Base-by-base conservation (phyloP, 2,113 vertebrate genomes). In the Peucedramus taeniatus region DNA sequence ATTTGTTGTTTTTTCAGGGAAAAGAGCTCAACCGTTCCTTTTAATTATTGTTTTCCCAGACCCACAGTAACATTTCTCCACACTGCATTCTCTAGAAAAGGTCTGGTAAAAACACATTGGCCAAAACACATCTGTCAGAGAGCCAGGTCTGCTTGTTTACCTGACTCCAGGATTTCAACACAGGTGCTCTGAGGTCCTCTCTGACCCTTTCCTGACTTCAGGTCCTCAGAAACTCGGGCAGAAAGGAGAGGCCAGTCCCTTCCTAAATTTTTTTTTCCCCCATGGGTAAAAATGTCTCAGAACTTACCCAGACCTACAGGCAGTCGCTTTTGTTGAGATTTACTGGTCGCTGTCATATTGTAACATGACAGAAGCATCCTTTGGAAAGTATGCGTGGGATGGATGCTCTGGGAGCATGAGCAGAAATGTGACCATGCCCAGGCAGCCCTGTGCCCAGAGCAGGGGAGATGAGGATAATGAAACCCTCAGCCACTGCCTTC, bases 41-140 rank as follows among this genome's bases (percentile, higher is more conserved):
- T 94, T 87, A 96, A 96, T 96, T 81, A 85, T 64, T 81, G 78
- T 78, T 77, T 93, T 76, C 40, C 64, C 75, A 83, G 84, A 33
- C 7, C 71, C 61, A 30, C 50, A 66, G 59, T 66, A 87, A 87
- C 14, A 28, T 68, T 94, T 97, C 85, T 79, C 83, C 76, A 68
- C 19, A 13, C 27, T 79, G 64, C 70, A 42, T 86, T 97, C 84
- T 92, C 92, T 66, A 65, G 76, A 82, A 89, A 95, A 63, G 71
- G 28, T 76, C 91, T 83, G 53, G 57, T 93, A 68, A 89, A 72
- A 81, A 45, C 63, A 69, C 5, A 24, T 33, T 1, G 9, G 4
- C 47, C 47, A 18, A 76, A 97, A 71, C 20, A 14, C 4, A 10
- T 87, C 53, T 89, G 61, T 68, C 44, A 65, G 85, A 1, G 30